Evolutionary conservation across 2,888 invertebrate species (phyloP), one percentile per base, ranked within the genome.

Genomic region (Drosophila nigricruria): DNA sequence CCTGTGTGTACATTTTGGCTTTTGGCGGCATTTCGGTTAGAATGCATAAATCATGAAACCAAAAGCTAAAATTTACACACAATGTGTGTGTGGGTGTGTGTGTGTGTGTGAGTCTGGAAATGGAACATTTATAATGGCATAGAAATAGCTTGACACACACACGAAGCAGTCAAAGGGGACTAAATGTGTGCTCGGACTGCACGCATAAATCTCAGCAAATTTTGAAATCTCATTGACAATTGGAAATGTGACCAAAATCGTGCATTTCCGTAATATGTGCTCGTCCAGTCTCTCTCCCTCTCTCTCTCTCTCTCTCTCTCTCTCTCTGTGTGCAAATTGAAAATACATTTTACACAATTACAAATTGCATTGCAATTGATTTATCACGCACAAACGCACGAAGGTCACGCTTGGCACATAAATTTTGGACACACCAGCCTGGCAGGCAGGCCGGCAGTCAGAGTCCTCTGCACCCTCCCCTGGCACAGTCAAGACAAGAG

Each of bases 201-300:
- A 67, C 72, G 70, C 85, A 86, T 86, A 86, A 86, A 86, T 86
- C 88, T 88, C 69, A 47, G 74, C 70, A 82, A 72, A 81, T 82
- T 85, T 85, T 86, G 86, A 88, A 88, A 88, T 86, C 83, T 82
- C 88, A 88, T 86, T 86, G 86, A 86, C 86, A 86, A 86, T 85
- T 88, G 88, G 83, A 88, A 85, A 88, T 88, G 87, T 83, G 87
- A 79, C 88, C 86, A 74, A 83, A 86, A 86, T 85, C 88, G 79
- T 83, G 88, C 79, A 85, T 82, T 85, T 88, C 88, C 85, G 30
- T 47, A 47, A 27, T 47, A 47, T 49, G 47, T 18, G 76, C 58
- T 16, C 32, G n/a, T 32, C 25, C 14, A 14, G 9, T 10, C 52
- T 20, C 9, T 10, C 25, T 27, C 36, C 43, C 16, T 30, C 40